A percentile compares a stretch with the other conserved stretches of the same genome.
These are phyloP conservation scores for Geothlypis trichas DNA, from an alignment of 2,113 vertebrate genomes.

Conservation along the genomic window DNA sequence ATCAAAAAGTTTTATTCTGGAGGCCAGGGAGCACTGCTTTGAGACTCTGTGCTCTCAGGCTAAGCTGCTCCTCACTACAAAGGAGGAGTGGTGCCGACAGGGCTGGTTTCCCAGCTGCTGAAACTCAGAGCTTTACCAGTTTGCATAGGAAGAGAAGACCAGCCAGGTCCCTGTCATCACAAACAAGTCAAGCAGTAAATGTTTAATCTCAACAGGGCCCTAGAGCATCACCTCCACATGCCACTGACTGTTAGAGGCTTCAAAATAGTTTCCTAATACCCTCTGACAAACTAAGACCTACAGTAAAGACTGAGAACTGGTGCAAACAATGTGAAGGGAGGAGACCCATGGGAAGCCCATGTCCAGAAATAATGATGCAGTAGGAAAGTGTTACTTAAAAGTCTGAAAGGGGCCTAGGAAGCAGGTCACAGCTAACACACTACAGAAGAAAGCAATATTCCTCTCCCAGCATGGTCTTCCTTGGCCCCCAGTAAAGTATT, in stretches of 20 bases:
- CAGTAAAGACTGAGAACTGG: background rate
- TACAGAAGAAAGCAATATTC: background rate
- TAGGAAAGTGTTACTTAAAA: background rate
- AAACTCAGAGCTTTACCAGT: background rate
- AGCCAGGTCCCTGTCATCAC: conserved; percentile 35
- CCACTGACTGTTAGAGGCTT: conserved; percentile 5
- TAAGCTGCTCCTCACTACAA: background rate
- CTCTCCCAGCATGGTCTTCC: background rate
- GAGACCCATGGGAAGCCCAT: background rate
- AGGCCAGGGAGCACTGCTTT: background rate
- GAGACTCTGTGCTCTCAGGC: background rate
- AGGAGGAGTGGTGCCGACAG: background rate
- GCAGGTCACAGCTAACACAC: background rate
- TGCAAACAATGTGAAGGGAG: background rate
- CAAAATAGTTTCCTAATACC: conserved; percentile 27
- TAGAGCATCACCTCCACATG: conserved; percentile 17
- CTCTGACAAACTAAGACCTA: conserved; percentile 47
- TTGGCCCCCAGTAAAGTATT: background rate
- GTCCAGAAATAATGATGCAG: background rate
- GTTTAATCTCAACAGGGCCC: conserved; percentile 26
- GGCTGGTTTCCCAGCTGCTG: background rate
- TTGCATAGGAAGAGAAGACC: conserved; percentile 1
- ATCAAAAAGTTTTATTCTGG: conserved; percentile 39
- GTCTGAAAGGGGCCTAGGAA: background rate
- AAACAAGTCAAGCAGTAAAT: conserved; percentile 51